Evolutionary conservation across 2,113 vertebrate species (phyloP).

Genomic region (Syngnathus typhle): DNA sequence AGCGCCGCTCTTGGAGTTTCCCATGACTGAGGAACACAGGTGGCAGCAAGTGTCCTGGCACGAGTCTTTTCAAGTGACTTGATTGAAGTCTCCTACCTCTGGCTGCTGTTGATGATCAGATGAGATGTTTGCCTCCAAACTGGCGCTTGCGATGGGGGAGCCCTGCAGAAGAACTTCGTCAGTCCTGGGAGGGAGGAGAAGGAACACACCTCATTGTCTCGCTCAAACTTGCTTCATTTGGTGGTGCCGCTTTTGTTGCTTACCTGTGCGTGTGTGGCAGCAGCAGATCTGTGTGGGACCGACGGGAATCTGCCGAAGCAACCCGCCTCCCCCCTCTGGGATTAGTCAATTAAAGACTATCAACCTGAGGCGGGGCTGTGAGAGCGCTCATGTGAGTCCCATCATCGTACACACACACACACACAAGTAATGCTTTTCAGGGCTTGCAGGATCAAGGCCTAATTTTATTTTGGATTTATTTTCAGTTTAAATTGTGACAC

Average conservation of each 20-base stretch:
- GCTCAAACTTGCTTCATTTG: too few species aligned
- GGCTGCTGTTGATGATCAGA: neutral
- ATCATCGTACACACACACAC: too few species aligned
- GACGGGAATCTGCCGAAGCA: constrained; percentile 22
- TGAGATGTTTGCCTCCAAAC: neutral
- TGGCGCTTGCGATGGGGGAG: neutral
- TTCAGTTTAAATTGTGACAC: neutral
- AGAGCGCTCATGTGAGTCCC: constrained; percentile 12
- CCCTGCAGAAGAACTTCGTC: neutral
- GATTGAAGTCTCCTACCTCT: neutral
- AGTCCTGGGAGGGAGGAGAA: neutral
- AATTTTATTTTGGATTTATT: too few species aligned
- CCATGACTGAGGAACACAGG: constrained; percentile 44
- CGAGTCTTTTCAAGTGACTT: neutral
- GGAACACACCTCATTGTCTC: too few species aligned
- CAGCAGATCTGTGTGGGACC: constrained; percentile 14
- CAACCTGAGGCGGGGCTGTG: constrained; percentile 36
- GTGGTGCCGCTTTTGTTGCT: neutral
- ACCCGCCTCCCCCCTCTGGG: constrained; percentile 23
- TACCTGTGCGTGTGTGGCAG: constrained; percentile 39
- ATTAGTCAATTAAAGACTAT: constrained; percentile 56
- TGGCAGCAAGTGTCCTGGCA: too few species aligned
- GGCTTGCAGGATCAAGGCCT: neutral
- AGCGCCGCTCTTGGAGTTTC: constrained; percentile 60
- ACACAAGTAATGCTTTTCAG: neutral